Conservation (phyloP, 2,113 vertebrate species). For the Panthera tigris region DNA sequence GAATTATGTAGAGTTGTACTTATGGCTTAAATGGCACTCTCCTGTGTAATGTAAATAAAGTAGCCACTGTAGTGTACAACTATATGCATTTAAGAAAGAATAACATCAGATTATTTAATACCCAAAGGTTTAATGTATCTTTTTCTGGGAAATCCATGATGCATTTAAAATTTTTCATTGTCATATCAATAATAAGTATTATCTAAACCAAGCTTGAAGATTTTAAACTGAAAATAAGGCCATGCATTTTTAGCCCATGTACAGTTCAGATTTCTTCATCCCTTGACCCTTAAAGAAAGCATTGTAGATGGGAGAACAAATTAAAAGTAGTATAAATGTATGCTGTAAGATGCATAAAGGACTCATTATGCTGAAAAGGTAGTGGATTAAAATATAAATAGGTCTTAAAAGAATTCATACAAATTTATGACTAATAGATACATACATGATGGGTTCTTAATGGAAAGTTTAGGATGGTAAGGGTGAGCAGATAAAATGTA, state of each 20-base stretch:
- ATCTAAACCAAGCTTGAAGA: constrained; percentile 53
- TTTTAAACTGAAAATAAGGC: constrained; percentile 58
- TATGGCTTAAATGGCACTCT: constrained; percentile 74
- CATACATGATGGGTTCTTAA: constrained; percentile 33
- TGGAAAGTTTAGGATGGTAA: background rate
- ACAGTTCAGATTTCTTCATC: background rate
- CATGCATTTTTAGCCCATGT: constrained; percentile 3
- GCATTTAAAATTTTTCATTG: constrained; percentile 45
- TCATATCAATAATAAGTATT: constrained; percentile 47
- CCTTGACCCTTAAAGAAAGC: constrained; percentile 56
- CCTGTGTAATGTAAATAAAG: constrained; percentile 72
- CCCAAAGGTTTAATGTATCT: constrained; percentile 56
- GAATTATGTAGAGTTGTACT: constrained; percentile 73
- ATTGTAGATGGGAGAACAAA: constrained; percentile 42
- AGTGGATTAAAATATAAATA: constrained; percentile 40
- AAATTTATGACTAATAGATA: constrained; percentile 47
- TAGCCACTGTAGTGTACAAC: constrained; percentile 42
- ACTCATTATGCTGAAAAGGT: constrained; percentile 46
- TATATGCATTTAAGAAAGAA: constrained; percentile 60
- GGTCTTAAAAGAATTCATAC: constrained; percentile 40
- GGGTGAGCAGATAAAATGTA: background rate
- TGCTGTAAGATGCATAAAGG: background rate
- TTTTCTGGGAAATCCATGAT: constrained; percentile 73
- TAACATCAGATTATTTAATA: constrained; percentile 69
- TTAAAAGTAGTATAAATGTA: constrained; percentile 37